Base-by-base conservation (phyloP, 2,888 invertebrate genomes). In the Brenthis ino region DNA sequence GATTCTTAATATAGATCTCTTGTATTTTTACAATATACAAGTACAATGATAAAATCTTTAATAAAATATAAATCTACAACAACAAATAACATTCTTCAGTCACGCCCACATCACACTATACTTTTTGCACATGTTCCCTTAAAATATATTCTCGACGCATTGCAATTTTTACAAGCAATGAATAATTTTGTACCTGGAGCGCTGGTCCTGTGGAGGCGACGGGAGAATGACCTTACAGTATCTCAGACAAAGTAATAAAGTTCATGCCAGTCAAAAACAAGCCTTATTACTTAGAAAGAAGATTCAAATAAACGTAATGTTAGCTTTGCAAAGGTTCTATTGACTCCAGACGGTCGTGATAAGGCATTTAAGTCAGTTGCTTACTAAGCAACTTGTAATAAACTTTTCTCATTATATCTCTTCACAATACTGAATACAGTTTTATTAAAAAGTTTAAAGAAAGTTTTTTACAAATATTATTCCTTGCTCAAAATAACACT, bases 171-270 rank as follows among this genome's bases (percentile, higher is more conserved):
- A 63, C 43, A 63, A 53, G 47, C 60, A 51, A 70, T 69, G 67
- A 75, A 74, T 74, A 74, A 75, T 70, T 74, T 72, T 65, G 72
- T 73, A 72, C 72, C 70, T 69, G 71, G 73, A 65, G 63, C 66
- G 65, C 72, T 71, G 72, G 73, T 72, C 73, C 73, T 65, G 68
- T 71, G 65, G 65, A 68, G 68, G 67, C 68, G 69, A 65, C 68
- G 72, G 78, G 79, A 72, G 76, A 80, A 81, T 77, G 80, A 78
- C 80, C 80, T 78, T 74, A 73, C 74, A 73, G 75, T 73, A 71
- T 55, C 57, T 70, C 66, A 48, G 69, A 65, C 65, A 60, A 53
- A 63, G 63, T 66, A 67, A 66, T 20, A 63, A 64, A 61, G 14
- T 14, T 24, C 55, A 51, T 55, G 57, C 55, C 12, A 57, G 61